phyloP scores from a whole-genome alignment of 2,113 vertebrate genomes.

The Triplophysa rosa region DNA sequence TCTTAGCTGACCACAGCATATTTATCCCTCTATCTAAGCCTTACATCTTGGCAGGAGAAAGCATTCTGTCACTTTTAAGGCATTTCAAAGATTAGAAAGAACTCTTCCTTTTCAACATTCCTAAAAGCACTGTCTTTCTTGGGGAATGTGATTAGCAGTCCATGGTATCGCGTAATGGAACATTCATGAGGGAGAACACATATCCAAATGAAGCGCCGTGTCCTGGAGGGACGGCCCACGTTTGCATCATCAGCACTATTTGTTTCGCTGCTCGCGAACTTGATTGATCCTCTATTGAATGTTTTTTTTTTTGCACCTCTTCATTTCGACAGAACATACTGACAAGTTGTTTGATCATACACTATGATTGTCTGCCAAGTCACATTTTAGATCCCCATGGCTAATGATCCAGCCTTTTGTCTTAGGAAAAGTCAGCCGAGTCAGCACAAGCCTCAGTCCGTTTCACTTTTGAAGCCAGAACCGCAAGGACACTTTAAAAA shows the following conservation, averaged over 20 bases:
- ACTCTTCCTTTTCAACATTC: slow-evolving; percentile 98
- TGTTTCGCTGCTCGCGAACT: slow-evolving; percentile 76
- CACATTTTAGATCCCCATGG: slow-evolving; percentile 78
- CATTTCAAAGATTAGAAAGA: slow-evolving; percentile 99
- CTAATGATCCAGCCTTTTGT: slow-evolving; percentile 79
- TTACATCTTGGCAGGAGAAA: slow-evolving; percentile 99
- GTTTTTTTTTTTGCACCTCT: slow-evolving; percentile 75
- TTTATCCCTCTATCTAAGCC: slow-evolving; percentile 97
- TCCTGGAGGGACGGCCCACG: slow-evolving; percentile 83
- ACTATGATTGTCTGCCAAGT: slow-evolving; percentile 80
- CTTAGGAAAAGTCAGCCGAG: slow-evolving; percentile 76
- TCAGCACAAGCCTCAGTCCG: slow-evolving; percentile 70
- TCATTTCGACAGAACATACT: slow-evolving; percentile 78
- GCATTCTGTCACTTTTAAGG: slow-evolving; percentile 99
- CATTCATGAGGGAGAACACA: slow-evolving; percentile 86
- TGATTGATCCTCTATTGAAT: slow-evolving; percentile 86
- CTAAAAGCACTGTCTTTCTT: slow-evolving; percentile 82
- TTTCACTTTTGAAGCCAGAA: slow-evolving; percentile 74
- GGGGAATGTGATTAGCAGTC: slow-evolving; percentile 97
- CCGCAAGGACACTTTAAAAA: slow-evolving; percentile 72
- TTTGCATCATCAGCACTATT: slow-evolving; percentile 83
- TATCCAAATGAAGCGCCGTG: slow-evolving; percentile 83
- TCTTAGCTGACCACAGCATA: slow-evolving; percentile 99
- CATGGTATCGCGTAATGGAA: slow-evolving; percentile 92
- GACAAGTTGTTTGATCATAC: slow-evolving; percentile 84